A percentile compares a stretch with the other conserved stretches of the same genome.
Evolutionary conservation across 2,888 invertebrate genomes (phyloP).

Genomic region (Homarus gammarus): DNA sequence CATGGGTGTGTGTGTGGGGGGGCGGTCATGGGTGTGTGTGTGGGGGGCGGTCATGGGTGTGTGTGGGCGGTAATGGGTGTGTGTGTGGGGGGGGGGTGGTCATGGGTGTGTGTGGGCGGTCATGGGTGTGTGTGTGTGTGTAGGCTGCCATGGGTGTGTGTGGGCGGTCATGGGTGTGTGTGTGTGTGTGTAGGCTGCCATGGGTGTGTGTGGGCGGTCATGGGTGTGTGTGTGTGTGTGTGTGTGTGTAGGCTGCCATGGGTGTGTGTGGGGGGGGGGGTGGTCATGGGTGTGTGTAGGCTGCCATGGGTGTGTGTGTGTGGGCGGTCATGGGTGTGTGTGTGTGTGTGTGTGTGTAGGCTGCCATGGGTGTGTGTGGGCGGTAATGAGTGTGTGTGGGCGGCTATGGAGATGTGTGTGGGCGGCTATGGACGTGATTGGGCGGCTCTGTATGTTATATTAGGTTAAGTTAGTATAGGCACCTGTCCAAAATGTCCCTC

Average conservation of each 20-base stretch:
- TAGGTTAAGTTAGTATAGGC: too few species aligned
- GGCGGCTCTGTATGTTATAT: not conserved
- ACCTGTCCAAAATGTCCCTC: too few species aligned
- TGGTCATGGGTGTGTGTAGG: not conserved
- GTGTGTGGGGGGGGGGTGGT: not conserved
- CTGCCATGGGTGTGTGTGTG: conserved; percentile 4
- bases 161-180: conserved; percentile 8
- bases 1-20: conserved; percentile 27
- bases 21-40: too few species aligned
- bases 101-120: not conserved
- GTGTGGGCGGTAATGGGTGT: not conserved
- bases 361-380: conserved; percentile 6
- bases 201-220: conserved; percentile 22
- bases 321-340: conserved; percentile 4
- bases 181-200: not conserved
- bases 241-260: not conserved
- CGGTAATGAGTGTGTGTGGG: conserved; percentile 25
- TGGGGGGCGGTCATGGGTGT: conserved; percentile 2
- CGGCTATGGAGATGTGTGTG: not conserved
- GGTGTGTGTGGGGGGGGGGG: not conserved
- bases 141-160: not conserved
- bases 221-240: conserved; percentile 28
- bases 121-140: conserved; percentile 23
- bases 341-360: conserved; percentile 25
- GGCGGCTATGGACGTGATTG: conserved; percentile 19